These are phyloP conservation scores for Phenganax subtilis DNA, from an alignment of 92 coral and sea anemone species.

Conservation along the genomic window DNA sequence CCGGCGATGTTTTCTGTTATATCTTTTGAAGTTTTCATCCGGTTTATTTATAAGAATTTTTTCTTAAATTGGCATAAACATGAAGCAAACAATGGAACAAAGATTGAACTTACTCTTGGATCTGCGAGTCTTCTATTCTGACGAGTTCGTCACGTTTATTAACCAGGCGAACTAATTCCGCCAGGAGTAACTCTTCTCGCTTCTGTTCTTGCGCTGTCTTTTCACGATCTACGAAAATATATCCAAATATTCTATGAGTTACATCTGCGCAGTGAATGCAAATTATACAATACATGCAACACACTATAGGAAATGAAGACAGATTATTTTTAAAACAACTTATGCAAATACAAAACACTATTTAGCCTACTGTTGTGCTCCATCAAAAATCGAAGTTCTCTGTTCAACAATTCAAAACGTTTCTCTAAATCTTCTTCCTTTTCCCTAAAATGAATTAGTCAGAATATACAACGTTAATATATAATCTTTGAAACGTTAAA, in stretches of 20 bases:
- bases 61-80: no score
- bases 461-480: background rate
- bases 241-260: background rate
- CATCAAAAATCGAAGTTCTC: slow-evolving; percentile 74
- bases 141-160: slow-evolving; percentile 86
- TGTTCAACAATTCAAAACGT: slow-evolving; percentile 68
- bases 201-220: slow-evolving; percentile 69
- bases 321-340: background rate
- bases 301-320: background rate
- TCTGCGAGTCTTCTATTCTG: slow-evolving; percentile 82
- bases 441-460: slow-evolving; percentile 48
- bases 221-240: slow-evolving; percentile 54
- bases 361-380: slow-evolving; percentile 60
- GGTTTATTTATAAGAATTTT: no score
- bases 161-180: slow-evolving; percentile 72
- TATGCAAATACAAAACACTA: background rate
- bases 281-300: background rate
- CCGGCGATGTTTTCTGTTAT: background rate
- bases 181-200: slow-evolving; percentile 62
- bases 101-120: slow-evolving; percentile 68
- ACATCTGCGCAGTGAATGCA: background rate
- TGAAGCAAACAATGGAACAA: no score
- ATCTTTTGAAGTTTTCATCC: no score
- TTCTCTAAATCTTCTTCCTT: slow-evolving; percentile 88
- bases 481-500: no score